Conservation (phyloP, 2,113 vertebrate genomes). For the Pollimyrus isidori region DNA sequence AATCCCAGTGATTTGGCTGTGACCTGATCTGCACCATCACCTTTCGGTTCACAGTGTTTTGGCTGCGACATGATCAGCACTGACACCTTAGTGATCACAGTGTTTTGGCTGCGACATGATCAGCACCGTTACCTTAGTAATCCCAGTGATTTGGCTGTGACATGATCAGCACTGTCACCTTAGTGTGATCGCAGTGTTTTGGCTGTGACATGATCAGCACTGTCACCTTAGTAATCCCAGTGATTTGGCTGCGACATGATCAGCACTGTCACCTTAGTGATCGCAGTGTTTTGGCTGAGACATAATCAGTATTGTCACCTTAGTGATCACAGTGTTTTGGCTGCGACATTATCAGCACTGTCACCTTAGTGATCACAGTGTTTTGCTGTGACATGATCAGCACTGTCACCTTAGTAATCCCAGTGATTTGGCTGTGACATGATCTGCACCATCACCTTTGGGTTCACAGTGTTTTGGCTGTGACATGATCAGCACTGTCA, state of each 20-base stretch:
- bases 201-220: neutral
- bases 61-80: neutral
- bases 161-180: neutral
- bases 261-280: neutral
- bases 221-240: too few relatives aligned
- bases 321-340: neutral
- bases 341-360: neutral
- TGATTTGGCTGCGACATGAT: neutral
- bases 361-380: slow-evolving; percentile 54
- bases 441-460: neutral
- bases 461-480: slow-evolving; percentile 58
- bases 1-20: too few relatives aligned
- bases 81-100: slow-evolving; percentile 45
- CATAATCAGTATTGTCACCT: neutral
- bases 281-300: slow-evolving; percentile 58
- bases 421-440: slow-evolving; percentile 69
- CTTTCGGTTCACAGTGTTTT: neutral
- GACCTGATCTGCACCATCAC: too few relatives aligned
- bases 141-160: neutral
- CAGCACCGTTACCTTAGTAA: neutral
- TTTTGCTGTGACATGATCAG: neutral
- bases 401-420: slow-evolving; percentile 18
- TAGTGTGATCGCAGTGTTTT: slow-evolving; percentile 61
- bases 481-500: neutral
- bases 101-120: slow-evolving; percentile 39